Conservation (phyloP, 2,113 vertebrate species). For the Daubentonia madagascariensis region DNA sequence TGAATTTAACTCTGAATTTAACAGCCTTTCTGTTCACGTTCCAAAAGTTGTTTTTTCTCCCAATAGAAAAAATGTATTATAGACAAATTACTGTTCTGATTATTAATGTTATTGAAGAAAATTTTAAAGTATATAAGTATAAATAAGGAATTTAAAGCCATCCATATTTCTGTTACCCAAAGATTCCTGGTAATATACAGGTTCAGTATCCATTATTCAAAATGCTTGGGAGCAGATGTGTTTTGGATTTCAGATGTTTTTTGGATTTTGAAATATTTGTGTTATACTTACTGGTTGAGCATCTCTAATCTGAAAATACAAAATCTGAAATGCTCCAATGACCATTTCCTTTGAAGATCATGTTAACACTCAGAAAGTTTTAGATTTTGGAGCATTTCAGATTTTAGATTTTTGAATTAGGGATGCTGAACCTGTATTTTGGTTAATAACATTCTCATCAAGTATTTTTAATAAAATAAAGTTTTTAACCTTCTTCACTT, state of each 20-base stretch:
- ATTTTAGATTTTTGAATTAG: not conserved
- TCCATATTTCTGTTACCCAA: not conserved
- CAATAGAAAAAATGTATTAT: not conserved
- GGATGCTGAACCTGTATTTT: not conserved
- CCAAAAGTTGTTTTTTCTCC: not conserved
- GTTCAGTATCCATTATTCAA: not conserved
- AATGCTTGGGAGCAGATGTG: not conserved
- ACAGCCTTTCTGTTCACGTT: not conserved
- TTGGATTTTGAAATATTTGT: not conserved
- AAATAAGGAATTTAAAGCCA: constrained; percentile 4
- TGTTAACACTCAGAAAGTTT: not conserved
- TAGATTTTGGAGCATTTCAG: not conserved
- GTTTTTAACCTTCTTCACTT: not conserved
- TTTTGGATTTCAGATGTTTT: not conserved
- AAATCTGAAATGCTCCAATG: not conserved
- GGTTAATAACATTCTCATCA: not conserved
- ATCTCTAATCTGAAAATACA: not conserved
- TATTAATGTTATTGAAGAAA: not conserved
- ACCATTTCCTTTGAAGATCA: not conserved
- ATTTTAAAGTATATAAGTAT: not conserved
- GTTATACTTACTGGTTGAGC: not conserved
- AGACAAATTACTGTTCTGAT: not conserved
- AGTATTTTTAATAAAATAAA: not conserved
- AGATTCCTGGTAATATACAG: not conserved
- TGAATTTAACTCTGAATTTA: not conserved